A percentile compares a stretch with the other conserved stretches of the same genome.
phyloP scores from a whole-genome alignment of 30 jellyfish, hydroid and myxozoan genomes.

The Aurelia aurita complex sp. Pacific region DNA sequence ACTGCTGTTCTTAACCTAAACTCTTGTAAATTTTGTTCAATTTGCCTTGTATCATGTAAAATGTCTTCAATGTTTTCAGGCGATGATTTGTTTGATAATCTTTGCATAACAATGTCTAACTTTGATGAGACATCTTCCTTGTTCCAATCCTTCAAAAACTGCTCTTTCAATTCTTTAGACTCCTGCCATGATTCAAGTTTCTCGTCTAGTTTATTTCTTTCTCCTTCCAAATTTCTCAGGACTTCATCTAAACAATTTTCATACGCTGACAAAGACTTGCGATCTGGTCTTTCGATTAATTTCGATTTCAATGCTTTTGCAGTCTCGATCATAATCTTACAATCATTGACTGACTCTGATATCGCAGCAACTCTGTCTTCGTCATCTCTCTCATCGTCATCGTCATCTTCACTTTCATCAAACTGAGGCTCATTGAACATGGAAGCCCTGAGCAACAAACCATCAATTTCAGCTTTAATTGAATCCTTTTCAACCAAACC shows the following conservation, averaged over 20 bases:
- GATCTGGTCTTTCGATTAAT: not conserved
- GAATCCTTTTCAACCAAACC: not conserved
- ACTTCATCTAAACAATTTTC: conserved; percentile 12
- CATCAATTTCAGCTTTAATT: conserved; percentile 30
- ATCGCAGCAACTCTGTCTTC: not conserved
- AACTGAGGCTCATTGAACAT: conserved; percentile 34
- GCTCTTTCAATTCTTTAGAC: not conserved
- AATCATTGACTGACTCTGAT: not conserved
- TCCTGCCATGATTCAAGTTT: not conserved
- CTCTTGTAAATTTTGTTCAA: not conserved
- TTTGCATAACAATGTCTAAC: not conserved
- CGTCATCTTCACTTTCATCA: conserved; percentile 11
- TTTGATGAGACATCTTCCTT: not conserved
- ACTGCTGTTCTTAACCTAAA: not conserved
- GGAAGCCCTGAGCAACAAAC: conserved; percentile 21
- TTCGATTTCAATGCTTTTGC: conserved; percentile 1
- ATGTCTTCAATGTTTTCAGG: not conserved
- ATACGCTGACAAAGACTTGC: not conserved
- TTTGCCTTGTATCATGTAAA: not conserved
- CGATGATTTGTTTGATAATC: not conserved
- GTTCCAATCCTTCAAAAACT: not conserved
- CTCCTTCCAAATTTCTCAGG: not conserved
- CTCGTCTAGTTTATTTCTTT: not conserved
- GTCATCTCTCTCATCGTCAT: not conserved
- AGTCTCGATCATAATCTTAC: conserved; percentile 14